Base-by-base conservation (phyloP, 1,140 invertebrate genomes). In the Kradibia gibbosae region DNA sequence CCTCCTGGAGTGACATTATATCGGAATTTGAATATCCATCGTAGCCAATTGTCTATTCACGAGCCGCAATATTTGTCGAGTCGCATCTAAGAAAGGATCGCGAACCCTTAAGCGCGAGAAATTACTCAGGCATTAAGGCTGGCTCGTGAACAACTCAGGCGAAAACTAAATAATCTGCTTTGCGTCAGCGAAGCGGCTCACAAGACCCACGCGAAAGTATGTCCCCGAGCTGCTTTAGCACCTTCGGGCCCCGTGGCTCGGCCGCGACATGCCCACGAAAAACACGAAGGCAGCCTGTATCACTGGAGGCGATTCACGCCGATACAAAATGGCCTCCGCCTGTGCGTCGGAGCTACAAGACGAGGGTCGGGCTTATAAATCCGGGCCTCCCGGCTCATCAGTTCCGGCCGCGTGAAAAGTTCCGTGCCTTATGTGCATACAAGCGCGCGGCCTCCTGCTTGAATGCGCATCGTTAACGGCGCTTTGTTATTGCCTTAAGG, bases 361-460 rank as follows among this genome's bases (percentile, higher is more conserved):
- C 20, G 86, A 72, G 71, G 83, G 86, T 86, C 83, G 84, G 86
- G 83, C 77, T 81, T 79, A 89, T 89, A 90, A 89, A 87, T 88
- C 85, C 74, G 67, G 72, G 62, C 70, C 76, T 34, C 22, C 10
- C 77, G 85, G 87, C 83, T 85, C 87, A 86, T 89, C 84, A 85
- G 85, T 89, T 86, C 81, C 83, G 84, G 17, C 15, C 25, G 76
- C 62, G 76, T 28, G 76, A 78, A 78, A 78, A 70, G 62, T 67
- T 31, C 48, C 45, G 20, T 48, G 42, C 83, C 85, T 84, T 57
- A 82, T 81, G 82, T 84, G 83, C 83, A 85, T 86, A n/a, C n/a
- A n/a, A n/a, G n/a, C n/a, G n/a, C n/a, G n/a, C n/a, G n/a, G n/a
- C n/a, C n/a, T n/a, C n/a, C n/a, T n/a, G n/a, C n/a, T 84, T 85